Conservation (phyloP, 2,888 invertebrate genomes). For the Cataglyphis cursor region DNA sequence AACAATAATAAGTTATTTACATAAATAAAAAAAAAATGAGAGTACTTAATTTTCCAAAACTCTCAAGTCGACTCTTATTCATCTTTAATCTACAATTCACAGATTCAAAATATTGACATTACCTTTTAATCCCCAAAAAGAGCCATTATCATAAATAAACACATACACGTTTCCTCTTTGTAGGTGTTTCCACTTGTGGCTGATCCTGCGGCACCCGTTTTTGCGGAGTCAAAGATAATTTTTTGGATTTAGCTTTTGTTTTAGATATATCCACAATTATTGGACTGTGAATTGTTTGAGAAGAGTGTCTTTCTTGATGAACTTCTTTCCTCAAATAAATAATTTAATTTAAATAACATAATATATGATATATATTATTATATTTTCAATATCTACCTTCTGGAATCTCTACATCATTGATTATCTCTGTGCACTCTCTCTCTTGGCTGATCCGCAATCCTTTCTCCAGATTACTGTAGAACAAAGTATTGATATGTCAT, state of each 20-base stretch:
- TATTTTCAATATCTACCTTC: slow-evolving; percentile 9
- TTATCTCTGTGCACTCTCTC: not conserved
- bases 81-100: not conserved
- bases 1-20: not conserved
- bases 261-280: not conserved
- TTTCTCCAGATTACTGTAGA: not conserved
- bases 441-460: not conserved
- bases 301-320: not conserved
- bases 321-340: not conserved
- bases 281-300: not conserved
- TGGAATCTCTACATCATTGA: not conserved
- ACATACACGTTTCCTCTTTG: slow-evolving; percentile 34
- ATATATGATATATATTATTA: not conserved
- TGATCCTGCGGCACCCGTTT: not conserved
- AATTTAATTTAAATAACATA: slow-evolving; percentile 20
- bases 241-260: not conserved
- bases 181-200: slow-evolving; percentile 13
- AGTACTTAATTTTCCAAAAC: not conserved
- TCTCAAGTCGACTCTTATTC: not conserved
- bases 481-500: not conserved
- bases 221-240: slow-evolving; percentile 3
- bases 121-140: not conserved
- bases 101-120: not conserved
- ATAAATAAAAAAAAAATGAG: not conserved
- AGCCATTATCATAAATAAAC: slow-evolving; percentile 3